Evolutionary conservation across 2,888 invertebrate genomes (phyloP).

Genomic region (Polymixis flavicincta): DNA sequence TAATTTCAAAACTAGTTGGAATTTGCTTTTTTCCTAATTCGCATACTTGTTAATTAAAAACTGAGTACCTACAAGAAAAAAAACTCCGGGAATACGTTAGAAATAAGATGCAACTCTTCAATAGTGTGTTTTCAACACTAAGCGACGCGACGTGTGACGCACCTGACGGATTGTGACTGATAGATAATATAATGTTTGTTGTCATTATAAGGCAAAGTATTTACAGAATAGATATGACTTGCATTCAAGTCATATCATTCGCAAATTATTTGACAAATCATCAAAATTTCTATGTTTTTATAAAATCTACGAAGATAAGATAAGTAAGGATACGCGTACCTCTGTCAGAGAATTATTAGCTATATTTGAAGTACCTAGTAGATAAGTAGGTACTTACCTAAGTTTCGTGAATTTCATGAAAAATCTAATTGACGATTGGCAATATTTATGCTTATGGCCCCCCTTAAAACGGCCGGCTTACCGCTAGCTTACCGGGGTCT

Average conservation of each 20-base stretch:
- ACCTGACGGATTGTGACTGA: neutral
- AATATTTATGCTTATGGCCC: neutral
- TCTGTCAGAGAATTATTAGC: neutral
- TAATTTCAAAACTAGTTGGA: neutral
- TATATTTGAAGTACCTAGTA: slow-evolving; percentile 13
- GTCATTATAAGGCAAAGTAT: slow-evolving; percentile 46
- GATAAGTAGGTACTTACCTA: neutral
- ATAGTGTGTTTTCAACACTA: slow-evolving; percentile 3
- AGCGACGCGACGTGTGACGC: too few relatives aligned
- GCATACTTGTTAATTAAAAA: neutral
- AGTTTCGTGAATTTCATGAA: neutral
- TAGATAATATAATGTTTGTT: slow-evolving; percentile 30
- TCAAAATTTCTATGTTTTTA: slow-evolving; percentile 27
- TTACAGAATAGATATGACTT: slow-evolving; percentile 19
- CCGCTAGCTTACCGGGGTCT: neutral
- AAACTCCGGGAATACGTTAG: neutral
- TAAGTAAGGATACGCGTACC: neutral
- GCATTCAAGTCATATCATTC: neutral
- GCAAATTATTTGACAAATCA: slow-evolving; percentile 31
- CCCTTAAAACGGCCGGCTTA: neutral
- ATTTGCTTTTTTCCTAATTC: neutral
- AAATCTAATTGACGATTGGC: neutral
- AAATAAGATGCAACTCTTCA: neutral
- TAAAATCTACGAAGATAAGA: slow-evolving; percentile 16
- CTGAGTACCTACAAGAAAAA: neutral